Evolutionary conservation across 2,888 invertebrate genomes (phyloP).

Genomic region (Scaptomyza tumidula): DNA sequence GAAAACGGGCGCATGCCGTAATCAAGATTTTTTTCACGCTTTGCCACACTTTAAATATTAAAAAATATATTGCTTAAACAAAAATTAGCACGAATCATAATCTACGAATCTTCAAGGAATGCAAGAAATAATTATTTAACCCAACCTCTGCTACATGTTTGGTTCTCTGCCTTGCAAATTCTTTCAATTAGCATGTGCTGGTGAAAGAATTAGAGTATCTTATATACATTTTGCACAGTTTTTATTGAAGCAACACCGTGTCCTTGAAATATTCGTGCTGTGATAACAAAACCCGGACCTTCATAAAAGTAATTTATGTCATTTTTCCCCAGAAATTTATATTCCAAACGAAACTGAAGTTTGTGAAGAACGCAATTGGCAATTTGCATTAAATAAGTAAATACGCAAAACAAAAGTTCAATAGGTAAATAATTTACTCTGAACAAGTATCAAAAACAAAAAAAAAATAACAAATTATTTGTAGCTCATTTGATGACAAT

Average conservation of each 20-base stretch:
- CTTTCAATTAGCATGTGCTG: constrained; percentile 42
- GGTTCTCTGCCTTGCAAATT: constrained; percentile 21
- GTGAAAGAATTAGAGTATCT: constrained; percentile 14
- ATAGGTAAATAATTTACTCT: constrained; percentile 15
- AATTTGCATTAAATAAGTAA: constrained; percentile 31
- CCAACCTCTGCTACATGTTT: constrained; percentile 11
- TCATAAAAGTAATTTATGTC: not conserved
- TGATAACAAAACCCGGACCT: constrained; percentile 18
- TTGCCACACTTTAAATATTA: not conserved
- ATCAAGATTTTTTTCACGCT: not conserved
- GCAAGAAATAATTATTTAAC: not conserved
- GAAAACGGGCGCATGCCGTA: not conserved
- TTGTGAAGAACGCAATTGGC: constrained; percentile 29
- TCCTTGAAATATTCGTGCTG: constrained; percentile 28
- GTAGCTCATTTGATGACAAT: constrained; percentile 15
- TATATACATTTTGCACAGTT: constrained; percentile 28
- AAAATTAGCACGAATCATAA: not conserved
- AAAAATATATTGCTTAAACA: not conserved
- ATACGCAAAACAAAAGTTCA: constrained; percentile 14
- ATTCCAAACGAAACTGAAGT: not conserved
- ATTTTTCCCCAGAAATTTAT: not conserved
- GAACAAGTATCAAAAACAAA: constrained; percentile 14
- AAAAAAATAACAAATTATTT: constrained; percentile 10
- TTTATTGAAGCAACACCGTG: constrained; percentile 19
- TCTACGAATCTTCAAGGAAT: not conserved